A percentile compares a stretch with the other conserved stretches of the same genome.
These are phyloP conservation scores for Microtus agrestis DNA, from an alignment of 2,797 vertebrate species.

Conservation along the genomic window DNA sequence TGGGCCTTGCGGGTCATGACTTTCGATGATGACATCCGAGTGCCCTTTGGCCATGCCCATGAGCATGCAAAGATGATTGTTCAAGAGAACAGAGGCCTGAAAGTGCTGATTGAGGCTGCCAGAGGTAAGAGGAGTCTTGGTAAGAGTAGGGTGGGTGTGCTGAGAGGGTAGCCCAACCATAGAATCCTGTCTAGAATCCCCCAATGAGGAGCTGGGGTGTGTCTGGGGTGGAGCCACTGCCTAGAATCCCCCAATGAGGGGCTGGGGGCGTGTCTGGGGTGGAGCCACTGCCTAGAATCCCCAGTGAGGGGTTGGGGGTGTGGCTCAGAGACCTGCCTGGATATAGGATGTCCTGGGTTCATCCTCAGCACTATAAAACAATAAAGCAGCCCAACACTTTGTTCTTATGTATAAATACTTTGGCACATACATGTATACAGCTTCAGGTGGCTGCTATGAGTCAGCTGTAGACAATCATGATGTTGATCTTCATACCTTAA, in stretches of 20 bases:
- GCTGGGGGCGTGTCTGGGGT: too few relatives aligned
- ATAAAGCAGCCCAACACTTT: not conserved
- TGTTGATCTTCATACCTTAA: not conserved
- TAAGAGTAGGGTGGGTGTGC: not conserved
- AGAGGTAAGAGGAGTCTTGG: constrained; percentile 89
- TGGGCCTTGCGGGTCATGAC: constrained; percentile 93
- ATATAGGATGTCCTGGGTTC: not conserved
- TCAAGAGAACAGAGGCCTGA: constrained; percentile 92
- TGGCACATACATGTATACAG: not conserved
- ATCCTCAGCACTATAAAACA: not conserved
- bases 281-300: not conserved
- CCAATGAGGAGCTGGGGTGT: not conserved
- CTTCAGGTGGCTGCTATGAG: not conserved
- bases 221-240: not conserved
- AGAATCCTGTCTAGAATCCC: not conserved
- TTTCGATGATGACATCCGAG: constrained; percentile 96
- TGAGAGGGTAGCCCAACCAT: not conserved
- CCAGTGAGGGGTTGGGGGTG: not conserved
- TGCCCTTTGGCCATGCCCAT: constrained; percentile 94
- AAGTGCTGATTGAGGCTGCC: constrained; percentile 93
- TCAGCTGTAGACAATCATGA: not conserved
- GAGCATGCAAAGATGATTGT: constrained; percentile 97
- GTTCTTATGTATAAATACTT: not conserved
- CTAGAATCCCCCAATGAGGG: not conserved
- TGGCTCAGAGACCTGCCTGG: not conserved